Conservation (phyloP, 2,888 invertebrate species). For the Hirtodrosophila alboralis region DNA sequence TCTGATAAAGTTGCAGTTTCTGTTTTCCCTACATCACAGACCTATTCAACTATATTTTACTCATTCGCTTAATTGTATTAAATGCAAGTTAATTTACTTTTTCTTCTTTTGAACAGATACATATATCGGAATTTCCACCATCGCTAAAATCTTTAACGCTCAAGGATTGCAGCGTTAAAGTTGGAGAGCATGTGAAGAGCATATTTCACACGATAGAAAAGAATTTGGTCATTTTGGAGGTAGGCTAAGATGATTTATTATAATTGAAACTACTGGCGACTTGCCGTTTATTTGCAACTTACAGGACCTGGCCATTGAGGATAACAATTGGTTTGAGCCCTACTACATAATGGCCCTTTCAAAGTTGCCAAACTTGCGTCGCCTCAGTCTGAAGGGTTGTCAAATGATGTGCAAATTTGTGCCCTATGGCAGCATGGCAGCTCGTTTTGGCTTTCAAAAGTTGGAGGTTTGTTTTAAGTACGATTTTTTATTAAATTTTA, state of each 20-base stretch:
- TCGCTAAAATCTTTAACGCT: constrained; percentile 86
- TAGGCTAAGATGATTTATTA: too few species aligned
- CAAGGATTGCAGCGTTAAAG: constrained; percentile 77
- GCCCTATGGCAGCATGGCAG: constrained; percentile 90
- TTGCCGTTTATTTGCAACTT: too few species aligned
- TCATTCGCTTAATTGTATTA: too few species aligned
- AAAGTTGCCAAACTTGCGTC: constrained; percentile 87
- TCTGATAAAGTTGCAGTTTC: too few species aligned
- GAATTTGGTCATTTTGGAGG: constrained; percentile 78
- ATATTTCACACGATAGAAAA: constrained; percentile 82
- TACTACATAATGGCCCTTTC: constrained; percentile 90
- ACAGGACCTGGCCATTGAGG: constrained; percentile 89
- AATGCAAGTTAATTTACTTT: background rate
- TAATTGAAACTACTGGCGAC: too few species aligned
- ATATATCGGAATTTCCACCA: constrained; percentile 87
- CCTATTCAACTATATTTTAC: too few species aligned
- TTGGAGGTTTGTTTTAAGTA: constrained; percentile 69
- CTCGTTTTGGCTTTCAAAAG: constrained; percentile 87
- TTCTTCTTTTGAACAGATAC: constrained; percentile 85
- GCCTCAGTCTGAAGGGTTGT: constrained; percentile 88
- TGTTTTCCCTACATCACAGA: too few species aligned
- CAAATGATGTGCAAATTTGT: constrained; percentile 88
- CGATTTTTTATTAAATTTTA: background rate
- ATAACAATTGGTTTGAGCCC: constrained; percentile 90
- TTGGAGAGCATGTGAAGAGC: constrained; percentile 72